Evolutionary conservation across 1,140 invertebrate species (phyloP), one percentile per base, ranked within the genome.

Genomic region (Melanaphis sacchari): DNA sequence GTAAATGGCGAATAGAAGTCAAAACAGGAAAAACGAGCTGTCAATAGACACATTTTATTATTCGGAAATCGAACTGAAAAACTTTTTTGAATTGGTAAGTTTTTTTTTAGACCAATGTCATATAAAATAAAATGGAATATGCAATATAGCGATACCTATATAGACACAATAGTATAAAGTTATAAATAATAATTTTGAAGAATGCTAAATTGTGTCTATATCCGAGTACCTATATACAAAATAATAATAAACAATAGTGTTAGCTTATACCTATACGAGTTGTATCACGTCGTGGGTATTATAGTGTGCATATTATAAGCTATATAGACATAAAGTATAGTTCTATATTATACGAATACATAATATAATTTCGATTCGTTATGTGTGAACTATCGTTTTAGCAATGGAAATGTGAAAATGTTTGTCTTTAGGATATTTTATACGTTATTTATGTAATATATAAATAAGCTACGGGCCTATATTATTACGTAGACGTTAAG

Each of bases 11-110:
- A n/a, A 76, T 36, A n/a, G 21, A 82, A 82, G 21, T 15, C 22
- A 84, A 15, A 84, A 84, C 82, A 31, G 82, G 82, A 84, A 84
- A 84, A 84, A 84, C 82, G 40, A 84, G 82, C 40, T 84, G 24
- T 8, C 9, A 7, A 84, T 26, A 7, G 6, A 82, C 22, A 82
- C 36, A 36, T 15, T 81, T 81, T 38, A 38, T 40, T 38, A 8
- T 82, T 9, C 24, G 3, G 82, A 84, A 84, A 41, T 41, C 7
- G 9, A 9, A 26, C 36, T 82, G 40, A 84, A 41, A 41, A 41
- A 84, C 59, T 36, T 18, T n/a, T 76, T 76, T 36, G 59, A 76
- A 6, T 15, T 2, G 4, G 22, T 18, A 5, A n/a, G n/a, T n/a
- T 76, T 66, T 59, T 76, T 76, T 5, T n/a, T 5, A 18, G 40